A percentile compares a stretch with the other conserved stretches of the same genome.
These are phyloP conservation scores for Tetragonula carbonaria DNA, from an alignment of 2,888 invertebrate species.

Conservation along the genomic window DNA sequence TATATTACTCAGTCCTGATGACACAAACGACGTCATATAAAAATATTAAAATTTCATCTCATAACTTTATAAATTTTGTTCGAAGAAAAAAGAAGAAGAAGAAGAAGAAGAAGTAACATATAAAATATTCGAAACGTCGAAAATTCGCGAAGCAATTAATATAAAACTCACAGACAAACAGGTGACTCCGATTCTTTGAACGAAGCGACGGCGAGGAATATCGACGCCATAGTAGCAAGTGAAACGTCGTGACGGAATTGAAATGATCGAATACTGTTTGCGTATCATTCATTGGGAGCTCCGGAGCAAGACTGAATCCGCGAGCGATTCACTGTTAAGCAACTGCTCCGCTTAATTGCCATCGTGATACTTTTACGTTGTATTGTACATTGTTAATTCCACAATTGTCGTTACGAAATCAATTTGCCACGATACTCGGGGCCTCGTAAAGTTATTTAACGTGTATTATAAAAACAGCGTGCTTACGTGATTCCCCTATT, in stretches of 20 bases:
- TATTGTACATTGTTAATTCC: conserved; percentile 72
- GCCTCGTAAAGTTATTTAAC: conserved; percentile 76
- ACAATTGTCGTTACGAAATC: conserved; percentile 76
- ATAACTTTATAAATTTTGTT: no score
- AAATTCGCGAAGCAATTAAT: neutral
- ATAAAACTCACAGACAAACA: neutral
- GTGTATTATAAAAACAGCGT: conserved; percentile 76
- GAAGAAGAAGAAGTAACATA: neutral
- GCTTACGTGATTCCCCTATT: conserved; percentile 53
- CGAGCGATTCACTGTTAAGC: conserved; percentile 62
- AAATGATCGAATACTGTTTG: conserved; percentile 35
- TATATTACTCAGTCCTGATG: no score
- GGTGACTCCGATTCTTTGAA: neutral
- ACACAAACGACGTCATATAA: no score
- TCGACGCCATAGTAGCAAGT: neutral
- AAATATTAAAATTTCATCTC: no score
- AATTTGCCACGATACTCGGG: conserved; percentile 75
- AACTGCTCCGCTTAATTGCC: conserved; percentile 72
- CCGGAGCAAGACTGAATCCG: conserved; percentile 62
- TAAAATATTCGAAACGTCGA: neutral
- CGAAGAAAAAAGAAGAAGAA: neutral
- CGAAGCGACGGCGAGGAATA: neutral
- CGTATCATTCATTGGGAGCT: conserved; percentile 59
- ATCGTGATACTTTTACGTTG: conserved; percentile 70
- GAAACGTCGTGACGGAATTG: conserved; percentile 1